Base-by-base conservation (phyloP, 2,888 invertebrate genomes). In the Actias luna region DNA sequence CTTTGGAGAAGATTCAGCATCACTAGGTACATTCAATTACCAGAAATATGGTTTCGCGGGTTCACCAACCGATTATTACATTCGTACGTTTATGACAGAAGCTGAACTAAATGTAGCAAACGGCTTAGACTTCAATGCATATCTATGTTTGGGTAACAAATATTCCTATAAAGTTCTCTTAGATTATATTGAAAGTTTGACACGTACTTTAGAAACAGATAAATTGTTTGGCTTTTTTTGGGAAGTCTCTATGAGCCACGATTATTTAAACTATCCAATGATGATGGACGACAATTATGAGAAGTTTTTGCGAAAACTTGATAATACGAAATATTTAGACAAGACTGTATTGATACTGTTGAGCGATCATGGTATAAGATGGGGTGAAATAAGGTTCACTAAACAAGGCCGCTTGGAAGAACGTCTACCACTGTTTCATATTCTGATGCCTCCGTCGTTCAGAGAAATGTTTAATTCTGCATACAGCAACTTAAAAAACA, bases 361-460 rank as follows among this genome's bases (percentile, higher is more conserved):
- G 91, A 98, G 98, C 82, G 98, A 98, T 80, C 98, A 98, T 78
- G 98, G 98, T 0, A 95, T 98, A 64, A 92, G 98, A 66, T 98
- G 96, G 95, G 98, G 98, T 2, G 93, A 93, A 8, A 97, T 98
- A 71, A 93, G 98, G 12, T 93, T 94, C 70, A 98, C 98, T 0
- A 97, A 96, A 83, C 97, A 98, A 85, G 97, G 97, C 1, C 93
- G 95, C 78, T 93, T 98, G 78, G 98, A 99, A 84, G 98, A 98
- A 80, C 94, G 98, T 58, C 93, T 98, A 63, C 98, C 99, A 0
- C 95, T 98, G 68, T 91, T 97, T 36, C 95, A 95, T 72, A 84
- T 97, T 1, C 83, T 95, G 4, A 83, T 97, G 64, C 98, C 98
- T 0, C 82, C 92, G 16, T 95, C 95, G 93, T 96, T 98, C 85